Percentiles rank a stretch among this genome's conserved stretches.
Evolutionary conservation across 2,113 vertebrate species (phyloP).

Genomic region (Psittacula cyanocephala): DNA sequence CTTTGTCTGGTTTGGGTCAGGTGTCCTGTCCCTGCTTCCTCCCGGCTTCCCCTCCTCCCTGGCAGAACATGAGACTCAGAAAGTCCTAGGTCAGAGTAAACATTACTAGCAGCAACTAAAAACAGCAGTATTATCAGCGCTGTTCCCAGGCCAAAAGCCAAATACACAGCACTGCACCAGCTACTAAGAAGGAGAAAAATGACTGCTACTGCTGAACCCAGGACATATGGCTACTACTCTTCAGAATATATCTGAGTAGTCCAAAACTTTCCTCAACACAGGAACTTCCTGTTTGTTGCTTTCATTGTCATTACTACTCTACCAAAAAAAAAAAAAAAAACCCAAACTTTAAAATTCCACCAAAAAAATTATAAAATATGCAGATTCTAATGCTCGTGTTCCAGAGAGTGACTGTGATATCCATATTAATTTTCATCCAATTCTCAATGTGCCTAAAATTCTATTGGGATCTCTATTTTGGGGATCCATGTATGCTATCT

Average conservation of each 20-base stretch:
- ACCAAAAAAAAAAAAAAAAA: not conserved
- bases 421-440: not conserved
- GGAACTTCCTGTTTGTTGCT: not conserved
- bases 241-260: not conserved
- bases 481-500: not conserved
- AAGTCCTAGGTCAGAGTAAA: too few relatives aligned
- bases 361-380: not conserved
- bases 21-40: too few relatives aligned
- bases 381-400: accelerated
- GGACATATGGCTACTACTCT: not conserved
- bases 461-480: not conserved
- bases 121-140: too few relatives aligned
- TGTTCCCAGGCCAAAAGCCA: too few relatives aligned
- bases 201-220: too few relatives aligned
- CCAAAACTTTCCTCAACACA: not conserved
- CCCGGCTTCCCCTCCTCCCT: too few relatives aligned
- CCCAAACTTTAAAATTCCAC: not conserved
- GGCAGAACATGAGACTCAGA: too few relatives aligned
- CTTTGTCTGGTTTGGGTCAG: too few relatives aligned
- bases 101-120: too few relatives aligned
- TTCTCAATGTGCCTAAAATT: not conserved
- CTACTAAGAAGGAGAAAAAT: too few relatives aligned
- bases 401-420: not conserved
- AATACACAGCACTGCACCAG: too few relatives aligned
- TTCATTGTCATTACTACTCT: not conserved